A percentile compares a stretch with the other conserved stretches of the same genome.
phyloP scores from a whole-genome alignment of 2,113 vertebrate genomes.

The Etheostoma cragini region DNA sequence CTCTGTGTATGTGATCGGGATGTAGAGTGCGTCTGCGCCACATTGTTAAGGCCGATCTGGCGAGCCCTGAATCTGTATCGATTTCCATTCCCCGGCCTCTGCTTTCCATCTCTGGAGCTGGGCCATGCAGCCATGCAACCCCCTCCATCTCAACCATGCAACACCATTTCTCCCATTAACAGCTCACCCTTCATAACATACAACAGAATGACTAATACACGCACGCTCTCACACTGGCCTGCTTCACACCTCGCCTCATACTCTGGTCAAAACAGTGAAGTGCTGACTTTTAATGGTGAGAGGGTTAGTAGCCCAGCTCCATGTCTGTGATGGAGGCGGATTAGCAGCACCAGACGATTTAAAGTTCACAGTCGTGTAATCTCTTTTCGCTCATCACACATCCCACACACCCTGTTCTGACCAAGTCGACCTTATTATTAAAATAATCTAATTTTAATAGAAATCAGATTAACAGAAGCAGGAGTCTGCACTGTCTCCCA shows the following conservation, averaged over 20 bases:
- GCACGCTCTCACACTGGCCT: conserved; percentile 9
- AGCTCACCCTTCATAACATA: conserved; percentile 68
- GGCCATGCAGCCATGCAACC: conserved; percentile 70
- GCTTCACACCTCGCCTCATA: conserved; percentile 14
- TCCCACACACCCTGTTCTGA: conserved; percentile 55
- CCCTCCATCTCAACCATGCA: conserved; percentile 64
- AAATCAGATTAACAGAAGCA: conserved; percentile 59
- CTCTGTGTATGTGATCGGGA: conserved; percentile 75
- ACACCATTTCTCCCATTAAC: conserved; percentile 77
- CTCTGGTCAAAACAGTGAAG: conserved; percentile 24
- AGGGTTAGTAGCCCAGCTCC: conserved; percentile 12
- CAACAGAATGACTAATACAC: conserved; percentile 51
- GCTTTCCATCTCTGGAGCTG: conserved; percentile 80
- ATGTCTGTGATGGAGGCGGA: conserved; percentile 38
- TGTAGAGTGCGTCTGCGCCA: conserved; percentile 75
- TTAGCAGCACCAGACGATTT: conserved; percentile 48
- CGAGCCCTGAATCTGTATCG: conserved; percentile 83
- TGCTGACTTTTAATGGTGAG: conserved; percentile 12
- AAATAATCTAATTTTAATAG: conserved; percentile 69
- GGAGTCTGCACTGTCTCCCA: conserved; percentile 17
- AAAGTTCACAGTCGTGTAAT: conserved; percentile 63
- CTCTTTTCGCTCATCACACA: conserved; percentile 53
- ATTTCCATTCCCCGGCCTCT: conserved; percentile 80
- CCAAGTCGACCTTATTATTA: conserved; percentile 61
- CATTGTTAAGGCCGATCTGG: conserved; percentile 84